phyloP scores from a whole-genome alignment of 2,113 vertebrate genomes.

The Percina caprodes region DNA sequence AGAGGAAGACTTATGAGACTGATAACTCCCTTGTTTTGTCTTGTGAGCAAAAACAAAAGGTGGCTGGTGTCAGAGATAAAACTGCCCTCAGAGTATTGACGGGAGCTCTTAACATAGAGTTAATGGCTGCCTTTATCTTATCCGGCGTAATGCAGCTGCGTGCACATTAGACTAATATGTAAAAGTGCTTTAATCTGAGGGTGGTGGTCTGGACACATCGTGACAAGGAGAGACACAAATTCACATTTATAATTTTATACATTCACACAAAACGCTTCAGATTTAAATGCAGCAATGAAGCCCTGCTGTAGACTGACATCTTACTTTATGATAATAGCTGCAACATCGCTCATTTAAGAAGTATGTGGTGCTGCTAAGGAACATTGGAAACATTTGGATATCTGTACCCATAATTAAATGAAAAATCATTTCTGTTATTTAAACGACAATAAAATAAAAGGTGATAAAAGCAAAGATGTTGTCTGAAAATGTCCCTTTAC shows the following conservation, averaged over 20 bases:
- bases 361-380: background rate
- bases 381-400: background rate
- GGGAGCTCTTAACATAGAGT: conserved; percentile 32
- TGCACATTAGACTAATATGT: conserved; percentile 28
- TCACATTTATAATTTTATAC: background rate
- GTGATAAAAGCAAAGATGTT: background rate
- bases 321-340: background rate
- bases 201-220: background rate
- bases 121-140: conserved; percentile 50
- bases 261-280: background rate
- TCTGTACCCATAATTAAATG: background rate
- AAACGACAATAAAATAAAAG: background rate
- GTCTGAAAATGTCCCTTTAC: background rate
- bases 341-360: background rate
- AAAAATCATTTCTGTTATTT: background rate
- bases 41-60: conserved; percentile 64
- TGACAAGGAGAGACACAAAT: conserved; percentile 1
- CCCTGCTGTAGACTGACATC: background rate
- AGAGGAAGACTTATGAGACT: conserved; percentile 60
- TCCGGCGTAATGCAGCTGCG: conserved; percentile 11
- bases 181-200: conserved; percentile 21
- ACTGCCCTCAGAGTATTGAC: conserved; percentile 26
- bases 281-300: conserved; percentile 9
- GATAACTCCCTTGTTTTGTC: conserved; percentile 55
- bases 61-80: conserved; percentile 67